Percentiles rank a stretch among this genome's conserved stretches.
These are phyloP conservation scores for Oreochromis niloticus DNA, from an alignment of 2,113 vertebrate species.

Conservation along the genomic window DNA sequence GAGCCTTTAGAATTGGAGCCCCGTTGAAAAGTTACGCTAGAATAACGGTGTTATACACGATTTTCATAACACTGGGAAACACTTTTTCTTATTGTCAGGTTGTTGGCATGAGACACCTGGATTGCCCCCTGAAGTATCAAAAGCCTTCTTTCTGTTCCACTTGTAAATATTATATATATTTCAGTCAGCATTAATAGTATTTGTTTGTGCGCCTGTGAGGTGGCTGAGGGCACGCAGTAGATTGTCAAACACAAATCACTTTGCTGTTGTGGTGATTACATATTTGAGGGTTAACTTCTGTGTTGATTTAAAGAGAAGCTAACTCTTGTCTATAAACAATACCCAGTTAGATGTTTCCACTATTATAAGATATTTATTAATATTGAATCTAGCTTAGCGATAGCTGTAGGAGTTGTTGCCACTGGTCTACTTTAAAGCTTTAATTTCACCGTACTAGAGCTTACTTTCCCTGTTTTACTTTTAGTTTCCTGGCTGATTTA, in stretches of 20 bases:
- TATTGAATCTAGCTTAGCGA: neutral
- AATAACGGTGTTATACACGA: neutral
- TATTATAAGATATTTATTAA: conserved; percentile 50
- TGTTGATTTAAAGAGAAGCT: conserved; percentile 50
- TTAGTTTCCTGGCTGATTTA: neutral
- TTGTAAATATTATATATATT: neutral
- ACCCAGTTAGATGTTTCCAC: conserved; percentile 56
- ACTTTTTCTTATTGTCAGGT: neutral
- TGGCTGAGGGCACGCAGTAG: neutral
- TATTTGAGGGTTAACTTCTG: conserved; percentile 43
- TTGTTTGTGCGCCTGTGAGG: neutral
- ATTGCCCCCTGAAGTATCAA: neutral
- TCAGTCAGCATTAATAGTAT: neutral
- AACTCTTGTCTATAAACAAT: conserved; percentile 35
- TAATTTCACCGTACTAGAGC: conserved; percentile 4
- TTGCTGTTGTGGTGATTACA: conserved; percentile 51
- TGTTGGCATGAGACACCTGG: neutral
- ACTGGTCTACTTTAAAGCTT: conserved; percentile 2
- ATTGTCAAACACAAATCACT: conserved; percentile 51
- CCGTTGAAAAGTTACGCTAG: neutral
- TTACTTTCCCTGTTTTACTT: neutral
- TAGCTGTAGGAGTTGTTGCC: conserved; percentile 11
- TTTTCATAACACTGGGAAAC: neutral
- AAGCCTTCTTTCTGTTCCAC: neutral
- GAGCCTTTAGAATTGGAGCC: neutral